Conservation (phyloP, 2,113 vertebrate species). For the Barnardius zonarius region DNA sequence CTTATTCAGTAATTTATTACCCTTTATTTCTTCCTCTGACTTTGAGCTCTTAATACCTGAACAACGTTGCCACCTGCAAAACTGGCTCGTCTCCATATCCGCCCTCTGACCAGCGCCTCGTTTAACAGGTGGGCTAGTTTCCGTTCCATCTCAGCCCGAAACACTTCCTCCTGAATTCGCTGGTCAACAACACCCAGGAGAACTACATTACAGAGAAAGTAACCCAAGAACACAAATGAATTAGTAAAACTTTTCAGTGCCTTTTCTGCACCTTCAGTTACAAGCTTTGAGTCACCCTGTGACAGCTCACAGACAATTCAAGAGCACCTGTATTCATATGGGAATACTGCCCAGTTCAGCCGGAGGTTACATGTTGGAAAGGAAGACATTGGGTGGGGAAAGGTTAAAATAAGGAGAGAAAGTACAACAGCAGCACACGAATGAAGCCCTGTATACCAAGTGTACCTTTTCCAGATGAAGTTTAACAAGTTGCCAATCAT, state of each 20-base stretch:
- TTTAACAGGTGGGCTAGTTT: constrained; percentile 86
- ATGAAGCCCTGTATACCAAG: neutral
- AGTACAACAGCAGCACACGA: neutral
- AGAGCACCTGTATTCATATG: neutral
- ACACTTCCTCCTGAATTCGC: constrained; percentile 82
- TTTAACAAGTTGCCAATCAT: neutral
- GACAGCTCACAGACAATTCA: neutral
- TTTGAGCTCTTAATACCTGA: constrained; percentile 78
- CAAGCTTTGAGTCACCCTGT: neutral
- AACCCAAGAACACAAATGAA: neutral
- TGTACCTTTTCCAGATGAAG: neutral
- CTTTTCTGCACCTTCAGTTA: neutral
- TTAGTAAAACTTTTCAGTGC: neutral
- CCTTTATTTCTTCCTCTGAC: neutral
- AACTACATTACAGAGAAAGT: constrained; percentile 55
- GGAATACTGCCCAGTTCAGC: neutral
- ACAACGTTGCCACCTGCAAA: constrained; percentile 83
- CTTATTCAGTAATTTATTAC: neutral
- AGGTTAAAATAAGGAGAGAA: neutral
- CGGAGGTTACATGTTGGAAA: neutral
- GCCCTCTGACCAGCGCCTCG: constrained; percentile 78
- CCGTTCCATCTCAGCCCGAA: constrained; percentile 91
- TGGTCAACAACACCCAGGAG: constrained; percentile 87
- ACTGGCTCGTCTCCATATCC: constrained; percentile 88
- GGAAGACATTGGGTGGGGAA: neutral